phyloP scores from a whole-genome alignment of 1,140 invertebrate species.

The Ectropis grisescens region DNA sequence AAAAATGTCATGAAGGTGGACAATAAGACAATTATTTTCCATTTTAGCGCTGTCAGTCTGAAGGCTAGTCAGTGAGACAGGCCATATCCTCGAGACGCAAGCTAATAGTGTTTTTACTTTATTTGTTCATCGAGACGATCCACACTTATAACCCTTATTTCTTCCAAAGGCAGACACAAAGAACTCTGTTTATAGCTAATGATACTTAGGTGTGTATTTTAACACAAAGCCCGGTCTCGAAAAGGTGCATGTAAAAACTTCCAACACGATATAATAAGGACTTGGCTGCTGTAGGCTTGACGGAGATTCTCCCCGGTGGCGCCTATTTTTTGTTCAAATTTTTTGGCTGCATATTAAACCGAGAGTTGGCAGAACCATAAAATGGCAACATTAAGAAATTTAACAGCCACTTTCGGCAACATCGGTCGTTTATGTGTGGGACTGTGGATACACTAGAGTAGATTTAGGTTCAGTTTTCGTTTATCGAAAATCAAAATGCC shows the following conservation, averaged over 20 bases:
- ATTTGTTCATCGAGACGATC: too few species aligned
- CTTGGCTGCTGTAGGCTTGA: slow-evolving; percentile 35
- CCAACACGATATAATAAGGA: slow-evolving; percentile 55
- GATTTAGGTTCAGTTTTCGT: too few species aligned
- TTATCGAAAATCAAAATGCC: too few species aligned
- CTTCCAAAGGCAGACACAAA: slow-evolving; percentile 58
- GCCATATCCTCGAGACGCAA: too few species aligned
- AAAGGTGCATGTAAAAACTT: slow-evolving; percentile 58
- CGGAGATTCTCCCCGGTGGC: slow-evolving; percentile 44
- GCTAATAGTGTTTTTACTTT: too few species aligned
- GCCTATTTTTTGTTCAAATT: slow-evolving; percentile 61
- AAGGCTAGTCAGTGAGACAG: too few species aligned
- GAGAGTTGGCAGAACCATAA: slow-evolving; percentile 56
- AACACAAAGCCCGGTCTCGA: slow-evolving; percentile 57
- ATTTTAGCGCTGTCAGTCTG: too few species aligned
- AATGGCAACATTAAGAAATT: slow-evolving; percentile 58
- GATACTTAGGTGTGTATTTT: slow-evolving; percentile 68
- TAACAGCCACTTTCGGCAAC: slow-evolving; percentile 50
- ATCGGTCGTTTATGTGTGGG: too few species aligned
- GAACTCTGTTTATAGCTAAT: slow-evolving; percentile 67
- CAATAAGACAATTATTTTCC: too few species aligned
- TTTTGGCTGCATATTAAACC: slow-evolving; percentile 53
- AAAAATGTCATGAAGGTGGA: too few species aligned
- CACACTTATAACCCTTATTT: slow-evolving; percentile 58
- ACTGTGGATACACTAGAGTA: too few species aligned